A percentile compares a stretch with the other conserved stretches of the same genome.
Conservation (phyloP, 2,113 vertebrate genomes). For the Tympanuchus pallidicinctus region DNA sequence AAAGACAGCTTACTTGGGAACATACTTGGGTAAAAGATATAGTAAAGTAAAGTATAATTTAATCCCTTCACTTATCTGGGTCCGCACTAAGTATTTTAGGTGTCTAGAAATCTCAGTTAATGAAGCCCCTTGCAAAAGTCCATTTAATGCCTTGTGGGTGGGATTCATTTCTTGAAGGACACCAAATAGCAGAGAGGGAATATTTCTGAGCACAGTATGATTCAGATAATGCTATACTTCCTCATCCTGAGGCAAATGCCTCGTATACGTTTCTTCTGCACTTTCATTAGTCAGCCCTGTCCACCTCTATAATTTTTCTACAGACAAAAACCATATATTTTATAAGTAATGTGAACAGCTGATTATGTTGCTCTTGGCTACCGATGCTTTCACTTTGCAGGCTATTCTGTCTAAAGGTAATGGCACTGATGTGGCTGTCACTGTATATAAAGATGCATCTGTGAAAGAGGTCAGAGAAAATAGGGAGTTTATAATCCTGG, state of each 20-base stretch:
- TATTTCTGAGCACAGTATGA: background rate
- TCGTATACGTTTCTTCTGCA: background rate
- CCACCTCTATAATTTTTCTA: conserved; percentile 20
- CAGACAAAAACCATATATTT: background rate
- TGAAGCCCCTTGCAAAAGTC: conserved; percentile 56
- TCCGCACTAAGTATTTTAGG: conserved; percentile 34
- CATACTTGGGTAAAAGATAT: conserved; percentile 68
- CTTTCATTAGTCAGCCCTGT: background rate
- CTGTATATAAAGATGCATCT: background rate
- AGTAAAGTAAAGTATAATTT: conserved; percentile 72
- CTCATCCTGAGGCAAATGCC: conserved; percentile 31
- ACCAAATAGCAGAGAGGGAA: conserved; percentile 1
- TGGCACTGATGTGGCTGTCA: background rate
- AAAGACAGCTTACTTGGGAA: conserved; percentile 57
- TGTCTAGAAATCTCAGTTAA: conserved; percentile 42
- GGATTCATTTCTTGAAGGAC: conserved; percentile 41
- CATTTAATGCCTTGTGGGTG: conserved; percentile 42
- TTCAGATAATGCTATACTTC: conserved; percentile 23
- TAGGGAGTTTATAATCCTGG: background rate
- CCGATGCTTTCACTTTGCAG: background rate
- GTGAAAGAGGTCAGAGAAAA: conserved; percentile 18
- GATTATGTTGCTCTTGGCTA: conserved; percentile 17
- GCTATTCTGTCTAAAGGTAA: background rate
- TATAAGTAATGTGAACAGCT: background rate
- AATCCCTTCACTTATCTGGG: conserved; percentile 58